phyloP scores from a whole-genome alignment of 2,113 vertebrate genomes.

The Eublepharis macularius region DNA sequence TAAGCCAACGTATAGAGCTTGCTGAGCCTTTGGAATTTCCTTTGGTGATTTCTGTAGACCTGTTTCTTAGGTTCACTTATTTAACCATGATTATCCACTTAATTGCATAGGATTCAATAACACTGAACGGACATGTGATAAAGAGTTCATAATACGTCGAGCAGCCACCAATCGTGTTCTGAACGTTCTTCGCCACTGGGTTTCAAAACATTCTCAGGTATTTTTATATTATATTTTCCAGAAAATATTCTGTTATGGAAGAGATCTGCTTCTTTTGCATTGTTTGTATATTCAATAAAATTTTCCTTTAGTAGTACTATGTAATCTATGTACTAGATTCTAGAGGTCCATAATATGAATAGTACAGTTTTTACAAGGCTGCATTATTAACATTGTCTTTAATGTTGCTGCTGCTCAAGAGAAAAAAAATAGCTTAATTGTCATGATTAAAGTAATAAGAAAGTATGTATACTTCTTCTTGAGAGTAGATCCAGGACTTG shows the following conservation, averaged over 20 bases:
- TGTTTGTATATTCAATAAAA: not conserved
- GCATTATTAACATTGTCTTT: not conserved
- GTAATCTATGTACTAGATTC: not conserved
- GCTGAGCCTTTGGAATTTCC: not conserved
- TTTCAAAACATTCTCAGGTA: conserved; percentile 98
- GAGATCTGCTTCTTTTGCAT: not conserved
- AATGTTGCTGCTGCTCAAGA: not conserved
- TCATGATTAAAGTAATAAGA: not conserved
- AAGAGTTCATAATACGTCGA: conserved; percentile 97
- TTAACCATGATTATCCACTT: conserved; percentile 31
- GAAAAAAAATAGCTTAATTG: not conserved
- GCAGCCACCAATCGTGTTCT: conserved; percentile 97
- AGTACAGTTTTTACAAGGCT: not conserved
- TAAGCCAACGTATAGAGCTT: too few species aligned
- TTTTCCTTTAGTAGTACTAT: not conserved
- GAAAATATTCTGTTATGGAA: not conserved
- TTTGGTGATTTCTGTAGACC: not conserved
- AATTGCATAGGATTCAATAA: conserved; percentile 86
- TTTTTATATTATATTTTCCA: not conserved
- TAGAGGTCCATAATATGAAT: not conserved
- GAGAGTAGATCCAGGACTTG: not conserved
- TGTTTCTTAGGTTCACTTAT: not conserved
- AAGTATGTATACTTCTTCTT: not conserved
- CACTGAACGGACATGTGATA: conserved; percentile 93
- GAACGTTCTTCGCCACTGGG: conserved; percentile 98